Base-by-base conservation (phyloP, 2,797 vertebrate genomes). In the Rhyacichthys aspro region DNA sequence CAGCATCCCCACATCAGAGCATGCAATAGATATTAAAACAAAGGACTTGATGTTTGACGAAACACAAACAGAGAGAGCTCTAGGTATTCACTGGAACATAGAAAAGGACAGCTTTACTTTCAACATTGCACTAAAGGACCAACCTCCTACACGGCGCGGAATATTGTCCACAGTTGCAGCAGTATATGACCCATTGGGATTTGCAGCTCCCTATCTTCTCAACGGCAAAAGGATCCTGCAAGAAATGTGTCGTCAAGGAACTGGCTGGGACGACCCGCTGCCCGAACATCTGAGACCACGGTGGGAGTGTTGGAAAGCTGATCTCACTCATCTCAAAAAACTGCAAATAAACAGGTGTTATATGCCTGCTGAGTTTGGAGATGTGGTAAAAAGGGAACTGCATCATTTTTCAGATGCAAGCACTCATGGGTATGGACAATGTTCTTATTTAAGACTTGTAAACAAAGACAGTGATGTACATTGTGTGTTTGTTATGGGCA, bases 401-500 rank as follows among this genome's bases (percentile, higher is more conserved):
- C 36, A 42, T 18, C 1, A 66, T 39, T 70, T 70, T 12, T 70
- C 42, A 10, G 49, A 55, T 59, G 38, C 36, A 41, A 62, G 52
- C 32, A 57, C 23, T 9, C 57, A 11, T 1, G 28, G 39, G 1
- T 49, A 44, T 38, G 46, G 52, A 5, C 63, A 67, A n/a, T 67
- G 64, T 32, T 43, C 42, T 43, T 59, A 54, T 48, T 19, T 57
- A 18, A 61, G 41, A 57, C 46, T 67, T 2, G 14, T 7, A 2
- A 56, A 53, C 11, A 14, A 62, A 7, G 33, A 55, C 3, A 49
- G 34, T 44, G n/a, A 63, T 5, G 19, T 59, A n/a, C 34, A 55
- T n/a, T 66, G 52, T 55, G 16, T 28, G 9, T 44, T 75, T 2
- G n/a, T 50, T 4, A 70, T 58, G 19, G 67, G 46, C 19, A 76